Evolutionary conservation across 1,140 invertebrate species (phyloP).

Genomic region (Procambarus virginalis): DNA sequence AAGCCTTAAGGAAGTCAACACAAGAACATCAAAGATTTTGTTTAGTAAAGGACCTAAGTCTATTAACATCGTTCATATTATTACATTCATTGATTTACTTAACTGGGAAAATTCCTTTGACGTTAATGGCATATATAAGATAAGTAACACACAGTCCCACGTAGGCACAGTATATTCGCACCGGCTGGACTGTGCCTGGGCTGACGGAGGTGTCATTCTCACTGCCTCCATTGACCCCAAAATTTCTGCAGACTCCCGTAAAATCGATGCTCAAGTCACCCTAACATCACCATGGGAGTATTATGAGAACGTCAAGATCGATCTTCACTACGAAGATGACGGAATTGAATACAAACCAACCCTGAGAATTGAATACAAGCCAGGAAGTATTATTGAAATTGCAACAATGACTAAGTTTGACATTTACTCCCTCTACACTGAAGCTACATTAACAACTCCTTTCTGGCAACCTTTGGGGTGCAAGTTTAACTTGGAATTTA

Average conservation of each 20-base stretch:
- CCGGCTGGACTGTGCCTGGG: neutral
- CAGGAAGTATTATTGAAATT: constrained; percentile 14
- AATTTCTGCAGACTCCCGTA: constrained; percentile 2
- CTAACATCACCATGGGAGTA: constrained; percentile 23
- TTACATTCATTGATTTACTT: constrained; percentile 21
- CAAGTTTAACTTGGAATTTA: constrained; percentile 27
- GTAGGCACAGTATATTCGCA: neutral
- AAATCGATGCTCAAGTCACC: constrained; percentile 25
- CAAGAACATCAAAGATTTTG: constrained; percentile 10
- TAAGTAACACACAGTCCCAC: constrained; percentile 32
- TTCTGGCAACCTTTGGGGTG: constrained; percentile 56
- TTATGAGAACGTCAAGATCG: constrained; percentile 12
- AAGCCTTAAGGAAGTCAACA: constrained; percentile 23
- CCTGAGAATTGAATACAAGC: constrained; percentile 34
- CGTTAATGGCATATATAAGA: constrained; percentile 14
- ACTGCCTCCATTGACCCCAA: neutral
- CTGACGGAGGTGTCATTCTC: neutral
- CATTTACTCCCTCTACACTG: constrained; percentile 1
- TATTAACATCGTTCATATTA: constrained; percentile 14
- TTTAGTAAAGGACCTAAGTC: constrained; percentile 3
- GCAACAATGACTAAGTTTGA: neutral
- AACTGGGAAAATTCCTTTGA: constrained; percentile 50
- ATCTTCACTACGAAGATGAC: constrained; percentile 26
- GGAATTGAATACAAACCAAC: neutral
- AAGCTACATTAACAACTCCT: constrained; percentile 30